Base-by-base conservation (phyloP, 2,797 vertebrate genomes). In the Decapterus maruadsi region DNA sequence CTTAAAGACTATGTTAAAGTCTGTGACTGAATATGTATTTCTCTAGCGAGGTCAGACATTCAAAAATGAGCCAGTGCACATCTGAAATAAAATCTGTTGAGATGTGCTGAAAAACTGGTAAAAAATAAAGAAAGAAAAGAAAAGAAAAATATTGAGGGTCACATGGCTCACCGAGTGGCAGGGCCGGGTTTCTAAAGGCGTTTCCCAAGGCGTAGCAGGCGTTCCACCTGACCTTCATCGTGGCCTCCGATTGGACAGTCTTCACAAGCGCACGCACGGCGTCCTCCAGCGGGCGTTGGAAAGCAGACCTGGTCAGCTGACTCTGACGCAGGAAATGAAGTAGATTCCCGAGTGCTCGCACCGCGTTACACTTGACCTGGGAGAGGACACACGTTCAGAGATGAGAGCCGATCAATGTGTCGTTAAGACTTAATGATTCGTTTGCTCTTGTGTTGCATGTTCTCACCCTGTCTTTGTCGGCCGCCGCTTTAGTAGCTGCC, bases 221-320 rank as follows among this genome's bases (percentile, higher is more conserved):
- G 14, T 99, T 99, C 98, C 98, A 99, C 50, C 97, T 92, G 73
- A 99, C 97, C 88, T 99, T 99, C 98, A 99, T 99, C 0, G 95
- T 97, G 71, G 97, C 96, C n/a, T 99, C 98, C 0, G 95, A 96
- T 64, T 94, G 93, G 56, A 99, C 95, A 0, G 97, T 96, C 46
- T 96, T 94, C n/a, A 98, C 95, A 6, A 99, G 94, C 57, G 96
- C 96, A 68, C 94, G 94, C 54, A 99, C 91, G 0, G 97, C 95
- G 0, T 97, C 97, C 73, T 98, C 95, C 0, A 98, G 92, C 1
- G 96, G 96, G 22, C 94, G 93, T 66, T 92, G 94, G 71, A 99
- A 99, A 8, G 87, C 95, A 13, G 97, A 94, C 16, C 96, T 96
- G 17, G 90, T 90, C 82, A 99, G 76, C 76, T 99, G 98, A 73